phyloP scores from a whole-genome alignment of 2,888 invertebrate genomes.

The Phaonia tiefii region DNA sequence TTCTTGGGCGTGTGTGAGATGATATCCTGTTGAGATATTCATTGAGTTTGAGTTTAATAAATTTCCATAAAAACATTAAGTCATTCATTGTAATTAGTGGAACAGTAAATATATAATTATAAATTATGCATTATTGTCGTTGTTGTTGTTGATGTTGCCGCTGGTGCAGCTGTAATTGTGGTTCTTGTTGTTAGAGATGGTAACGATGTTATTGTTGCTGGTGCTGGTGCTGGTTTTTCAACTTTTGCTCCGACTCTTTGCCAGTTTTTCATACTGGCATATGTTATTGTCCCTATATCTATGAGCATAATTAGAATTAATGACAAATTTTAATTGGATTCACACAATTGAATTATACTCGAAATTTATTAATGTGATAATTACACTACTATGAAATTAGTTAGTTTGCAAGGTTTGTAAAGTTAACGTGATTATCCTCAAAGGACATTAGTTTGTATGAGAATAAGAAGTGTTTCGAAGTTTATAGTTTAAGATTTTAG shows the following conservation, averaged over 20 bases:
- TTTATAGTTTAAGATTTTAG: no score
- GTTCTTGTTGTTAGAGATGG: not conserved
- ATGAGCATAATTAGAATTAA: conserved; percentile 30
- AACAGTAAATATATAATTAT: conserved; percentile 58
- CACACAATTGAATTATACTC: conserved; percentile 9
- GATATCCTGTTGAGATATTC: not conserved
- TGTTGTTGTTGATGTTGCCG: not conserved
- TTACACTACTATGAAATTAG: not conserved
- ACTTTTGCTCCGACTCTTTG: not conserved
- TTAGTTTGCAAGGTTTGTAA: no score
- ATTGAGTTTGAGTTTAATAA: conserved; percentile 60
- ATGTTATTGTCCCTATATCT: conserved; percentile 29
- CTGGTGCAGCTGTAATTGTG: conserved; percentile 1
- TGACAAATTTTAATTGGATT: conserved; percentile 30
- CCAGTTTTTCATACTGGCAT: not conserved
- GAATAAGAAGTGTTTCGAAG: no score
- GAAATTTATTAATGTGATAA: not conserved
- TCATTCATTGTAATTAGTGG: conserved; percentile 63
- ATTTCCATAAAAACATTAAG: conserved; percentile 63
- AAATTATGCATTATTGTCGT: conserved; percentile 44
- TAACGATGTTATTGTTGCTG: not conserved
- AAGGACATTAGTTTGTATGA: no score
- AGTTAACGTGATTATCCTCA: no score
- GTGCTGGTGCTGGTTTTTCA: conserved; percentile 4
- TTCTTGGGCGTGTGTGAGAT: conserved; percentile 9